Base-by-base conservation (phyloP, 2,113 vertebrate genomes). In the Todiramphus chloris region DNA sequence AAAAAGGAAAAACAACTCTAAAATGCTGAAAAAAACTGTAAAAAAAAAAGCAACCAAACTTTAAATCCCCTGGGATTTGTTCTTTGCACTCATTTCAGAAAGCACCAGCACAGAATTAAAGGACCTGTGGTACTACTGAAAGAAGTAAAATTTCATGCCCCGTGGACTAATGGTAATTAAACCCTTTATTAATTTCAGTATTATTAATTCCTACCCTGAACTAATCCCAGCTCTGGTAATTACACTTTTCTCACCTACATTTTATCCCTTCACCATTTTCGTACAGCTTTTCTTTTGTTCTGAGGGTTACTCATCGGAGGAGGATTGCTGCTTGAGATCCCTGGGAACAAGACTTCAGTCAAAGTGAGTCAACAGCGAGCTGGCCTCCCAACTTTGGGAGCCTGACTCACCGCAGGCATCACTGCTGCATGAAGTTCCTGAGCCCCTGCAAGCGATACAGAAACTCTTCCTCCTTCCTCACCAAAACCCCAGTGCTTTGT, bases 171-270 rank as follows among this genome's bases (percentile, higher is more conserved):
- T 4, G 73, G 69, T 87, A 93, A 96, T 96, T 84, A 91, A 89
- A 79, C 3, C 19, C 69, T 75, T 89, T 68, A 82, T 66, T 85
- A 87, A 93, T 94, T 81, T 43, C 66, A 75, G 69, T 11, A 6
- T 87, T 94, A 87, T 91, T 87, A 72, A 94, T 94, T 94, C 62
- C 48, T n/a, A 31, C 35, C 33, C 51, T 60, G 69, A 73, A 72
- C 17, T 79, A 75, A 82, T 78, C 51, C 74, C 89, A 76, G 58
- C 44, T 76, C 44, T 48, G 27, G 35, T 73, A 68, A 96, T 91
- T 75, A 85, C 48, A 79, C 35, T 89, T 91, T 17, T 25, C 64
- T 56, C 33, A 89, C 89, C 76, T 48, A 19, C 25, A 15, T 68
- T 91, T 72, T 44, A 58, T 10, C 89, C 23, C 43, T 51, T n/a